Percentiles rank a stretch among this genome's conserved stretches.
Conservation (phyloP, 2,888 invertebrate species). For the Calameuta filiformis region DNA sequence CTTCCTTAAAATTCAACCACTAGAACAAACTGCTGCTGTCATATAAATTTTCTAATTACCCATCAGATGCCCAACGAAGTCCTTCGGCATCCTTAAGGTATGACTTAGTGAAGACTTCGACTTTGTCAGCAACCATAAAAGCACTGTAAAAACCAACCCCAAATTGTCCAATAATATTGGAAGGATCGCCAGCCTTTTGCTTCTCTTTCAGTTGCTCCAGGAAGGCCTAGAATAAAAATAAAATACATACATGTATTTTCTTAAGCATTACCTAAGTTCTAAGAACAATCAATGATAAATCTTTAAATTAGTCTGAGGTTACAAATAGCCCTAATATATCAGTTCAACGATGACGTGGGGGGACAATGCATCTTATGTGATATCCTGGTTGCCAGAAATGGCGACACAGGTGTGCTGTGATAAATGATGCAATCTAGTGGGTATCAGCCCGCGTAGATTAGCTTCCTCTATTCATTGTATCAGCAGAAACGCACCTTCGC, state of each 20-base stretch:
- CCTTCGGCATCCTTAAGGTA: slow-evolving; percentile 76
- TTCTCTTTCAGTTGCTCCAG: slow-evolving; percentile 84
- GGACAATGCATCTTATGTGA: no score
- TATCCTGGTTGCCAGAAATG: background rate
- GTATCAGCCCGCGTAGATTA: slow-evolving; percentile 8
- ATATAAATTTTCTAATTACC: slow-evolving; percentile 69
- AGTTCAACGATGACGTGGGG: no score
- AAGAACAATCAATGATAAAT: no score
- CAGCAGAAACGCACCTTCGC: background rate
- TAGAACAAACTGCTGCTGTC: no score
- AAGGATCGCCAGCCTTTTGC: slow-evolving; percentile 72
- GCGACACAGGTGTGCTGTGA: slow-evolving; percentile 6
- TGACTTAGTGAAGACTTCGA: slow-evolving; percentile 90
- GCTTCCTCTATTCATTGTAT: slow-evolving; percentile 11
- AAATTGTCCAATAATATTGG: slow-evolving; percentile 94
- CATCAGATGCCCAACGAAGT: slow-evolving; percentile 91
- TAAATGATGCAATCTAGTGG: slow-evolving; percentile 17
- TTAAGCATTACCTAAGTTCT: background rate
- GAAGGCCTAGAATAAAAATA: slow-evolving; percentile 73
- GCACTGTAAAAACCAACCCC: slow-evolving; percentile 98
- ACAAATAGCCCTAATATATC: no score
- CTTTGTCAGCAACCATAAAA: slow-evolving; percentile 96
- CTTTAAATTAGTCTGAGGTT: no score
- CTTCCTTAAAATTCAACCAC: no score
- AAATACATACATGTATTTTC: background rate